Base-by-base conservation (phyloP, 2,113 vertebrate species). In the Rissa tridactyla region DNA sequence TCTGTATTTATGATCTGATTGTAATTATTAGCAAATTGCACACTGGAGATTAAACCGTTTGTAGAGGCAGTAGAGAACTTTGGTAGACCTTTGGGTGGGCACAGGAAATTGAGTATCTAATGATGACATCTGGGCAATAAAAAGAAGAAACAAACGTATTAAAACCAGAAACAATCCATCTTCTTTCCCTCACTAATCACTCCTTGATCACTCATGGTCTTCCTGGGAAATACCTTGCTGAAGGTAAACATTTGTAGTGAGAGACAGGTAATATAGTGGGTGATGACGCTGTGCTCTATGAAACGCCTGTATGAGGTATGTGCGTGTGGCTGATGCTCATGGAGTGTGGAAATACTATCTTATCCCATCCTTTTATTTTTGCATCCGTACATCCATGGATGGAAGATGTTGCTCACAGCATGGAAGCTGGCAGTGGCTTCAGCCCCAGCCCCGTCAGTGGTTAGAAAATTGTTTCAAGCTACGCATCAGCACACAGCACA, bases 341-440 rank as follows among this genome's bases (percentile, higher is more conserved):
- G 11, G 47, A 68, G 34, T 7, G 29, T 36, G 42, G 42, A 82
- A 70, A 32, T 62, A 46, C 3, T 62, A 8, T 57, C 86, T 90
- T 66, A 38, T 8, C 19, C 49, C 47, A 58, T 64, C 54, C 22
- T 82, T 82, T 72, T 69, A 11, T 32, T 78, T 73, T 29, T 79
- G 38, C 34, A 42, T 69, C 60, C 26, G 4, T 73, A 25, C 4
- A 2, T 72, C 34, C 21, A 4, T 14, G 21, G 36, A 30, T 2
- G 2, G 52, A 85, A 76, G 64, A 58, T 0, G 2, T 85, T 85
- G 47, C 46, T 66, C 32, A 32, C 20, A 34, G 76, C 0, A 0
- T 40, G 72, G 77, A 57, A 68, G 34, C 38, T 27, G 34, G 21
- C 32, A 40, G 65, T 52, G 32, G 54, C 49, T 86, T 82, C 58